Conservation (phyloP, 2,113 vertebrate species). For the Tichodroma muraria region DNA sequence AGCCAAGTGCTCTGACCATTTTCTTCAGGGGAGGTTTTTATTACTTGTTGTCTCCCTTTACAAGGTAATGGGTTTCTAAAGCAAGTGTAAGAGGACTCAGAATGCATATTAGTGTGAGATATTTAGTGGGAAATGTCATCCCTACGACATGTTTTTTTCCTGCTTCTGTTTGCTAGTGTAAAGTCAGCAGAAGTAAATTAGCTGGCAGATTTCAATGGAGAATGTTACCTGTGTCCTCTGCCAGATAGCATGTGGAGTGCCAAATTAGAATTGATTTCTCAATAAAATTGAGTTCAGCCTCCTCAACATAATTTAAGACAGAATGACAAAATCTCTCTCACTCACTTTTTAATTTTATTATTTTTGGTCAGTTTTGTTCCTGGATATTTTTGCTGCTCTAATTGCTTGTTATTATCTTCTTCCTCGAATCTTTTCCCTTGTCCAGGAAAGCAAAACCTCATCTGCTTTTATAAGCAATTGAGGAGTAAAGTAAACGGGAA, state of each 20-base stretch:
- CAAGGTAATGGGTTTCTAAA: conserved; percentile 31
- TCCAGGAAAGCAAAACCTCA: conserved; percentile 11
- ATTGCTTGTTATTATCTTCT: conserved; percentile 25
- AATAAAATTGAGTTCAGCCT: conserved; percentile 76
- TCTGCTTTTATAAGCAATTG: background rate
- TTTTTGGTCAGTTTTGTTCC: conserved; percentile 64
- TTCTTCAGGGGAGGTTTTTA: background rate
- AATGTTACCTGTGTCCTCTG: conserved; percentile 61
- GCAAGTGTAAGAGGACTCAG: background rate
- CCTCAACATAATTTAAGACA: conserved; percentile 64
- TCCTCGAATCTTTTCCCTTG: conserved; percentile 39
- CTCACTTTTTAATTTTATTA: conserved; percentile 63
- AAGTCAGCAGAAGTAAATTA: conserved; percentile 68
- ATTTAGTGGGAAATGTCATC: conserved; percentile 36
- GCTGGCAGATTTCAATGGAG: conserved; percentile 67
- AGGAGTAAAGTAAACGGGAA: background rate
- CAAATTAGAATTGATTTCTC: conserved; percentile 80
- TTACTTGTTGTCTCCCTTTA: background rate
- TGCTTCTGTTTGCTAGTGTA: conserved; percentile 55
- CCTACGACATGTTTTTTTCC: background rate
- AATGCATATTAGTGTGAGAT: background rate
- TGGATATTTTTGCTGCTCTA: conserved; percentile 48
- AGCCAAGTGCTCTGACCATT: background rate
- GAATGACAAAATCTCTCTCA: conserved; percentile 64
- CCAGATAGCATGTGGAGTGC: conserved; percentile 65